phyloP scores from a whole-genome alignment of 2,113 vertebrate species.

The Aphyosemion australe region DNA sequence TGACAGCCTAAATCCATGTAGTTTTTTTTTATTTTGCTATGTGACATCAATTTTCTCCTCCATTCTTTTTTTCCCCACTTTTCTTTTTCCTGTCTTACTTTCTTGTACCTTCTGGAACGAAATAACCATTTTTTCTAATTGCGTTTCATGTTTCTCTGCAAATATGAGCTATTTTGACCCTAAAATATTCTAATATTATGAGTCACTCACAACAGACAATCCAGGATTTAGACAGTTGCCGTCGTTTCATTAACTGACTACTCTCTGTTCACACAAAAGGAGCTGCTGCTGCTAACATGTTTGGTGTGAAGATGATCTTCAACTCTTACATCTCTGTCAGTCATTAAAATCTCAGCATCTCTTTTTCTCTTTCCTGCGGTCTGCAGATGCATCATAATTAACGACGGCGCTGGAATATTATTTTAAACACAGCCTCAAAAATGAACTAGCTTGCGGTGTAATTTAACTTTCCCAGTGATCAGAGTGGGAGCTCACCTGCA shows the following conservation, averaged over 20 bases:
- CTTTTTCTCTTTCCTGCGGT: background rate
- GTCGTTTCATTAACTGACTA: slow-evolving; percentile 48
- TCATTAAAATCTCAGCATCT: slow-evolving; percentile 39
- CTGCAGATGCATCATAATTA: slow-evolving; percentile 21
- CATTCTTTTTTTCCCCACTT: slow-evolving; percentile 12
- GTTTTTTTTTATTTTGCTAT: slow-evolving; percentile 48
- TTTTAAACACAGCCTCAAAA: slow-evolving; percentile 55
- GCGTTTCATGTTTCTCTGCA: slow-evolving; percentile 39
- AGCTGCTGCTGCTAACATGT: slow-evolving; percentile 22
- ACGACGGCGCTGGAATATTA: slow-evolving; percentile 21
- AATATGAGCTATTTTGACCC: slow-evolving; percentile 44
- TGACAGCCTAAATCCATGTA: slow-evolving; percentile 71
- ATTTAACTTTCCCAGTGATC: slow-evolving; percentile 35
- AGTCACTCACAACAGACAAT: slow-evolving; percentile 34
- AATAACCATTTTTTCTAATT: slow-evolving; percentile 47
- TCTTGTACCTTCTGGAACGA: slow-evolving; percentile 30
- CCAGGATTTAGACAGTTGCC: slow-evolving; percentile 33
- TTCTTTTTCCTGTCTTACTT: slow-evolving; percentile 24
- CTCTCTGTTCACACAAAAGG: slow-evolving; percentile 40
- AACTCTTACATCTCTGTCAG: slow-evolving; percentile 26
- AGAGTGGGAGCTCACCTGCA: slow-evolving; percentile 44
- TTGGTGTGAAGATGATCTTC: slow-evolving; percentile 41
- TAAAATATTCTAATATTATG: slow-evolving; percentile 46
- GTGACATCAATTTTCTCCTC: slow-evolving; percentile 52
- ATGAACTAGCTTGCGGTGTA: slow-evolving; percentile 45